Evolutionary conservation across 1,140 invertebrate genomes (phyloP).

Genomic region (Matsumurasca onukii): DNA sequence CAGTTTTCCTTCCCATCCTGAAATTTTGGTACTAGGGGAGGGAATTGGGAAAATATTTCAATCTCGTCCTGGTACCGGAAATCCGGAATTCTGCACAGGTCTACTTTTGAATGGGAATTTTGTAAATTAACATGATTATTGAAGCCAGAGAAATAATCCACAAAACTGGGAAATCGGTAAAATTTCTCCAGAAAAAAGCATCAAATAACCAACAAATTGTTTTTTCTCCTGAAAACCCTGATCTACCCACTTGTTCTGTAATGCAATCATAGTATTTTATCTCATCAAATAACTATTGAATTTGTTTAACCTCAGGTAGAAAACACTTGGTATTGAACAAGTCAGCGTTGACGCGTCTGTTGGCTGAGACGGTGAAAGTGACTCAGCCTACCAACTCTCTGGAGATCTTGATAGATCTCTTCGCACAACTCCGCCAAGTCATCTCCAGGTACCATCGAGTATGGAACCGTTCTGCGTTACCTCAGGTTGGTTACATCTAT

Average conservation of each 20-base stretch:
- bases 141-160: too few relatives aligned
- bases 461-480: conserved; percentile 13
- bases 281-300: not conserved
- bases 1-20: too few relatives aligned
- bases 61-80: too few relatives aligned
- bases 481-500: not conserved
- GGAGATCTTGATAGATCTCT: conserved; percentile 9
- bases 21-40: too few relatives aligned
- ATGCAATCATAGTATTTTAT: not conserved
- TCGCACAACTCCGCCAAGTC: conserved; percentile 15
- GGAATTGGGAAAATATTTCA: too few relatives aligned
- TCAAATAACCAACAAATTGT: too few relatives aligned
- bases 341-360: not conserved
- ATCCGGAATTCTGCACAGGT: too few relatives aligned
- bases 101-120: too few relatives aligned
- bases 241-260: not conserved
- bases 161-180: too few relatives aligned
- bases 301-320: not conserved
- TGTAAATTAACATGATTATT: too few relatives aligned
- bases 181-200: too few relatives aligned
- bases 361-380: not conserved
- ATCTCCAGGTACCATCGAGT: conserved; percentile 1
- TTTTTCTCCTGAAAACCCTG: not conserved
- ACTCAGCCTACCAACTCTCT: conserved; percentile 1
- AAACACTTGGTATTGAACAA: not conserved